Evolutionary conservation across 2,797 vertebrate species (phyloP), one percentile per base, ranked within the genome.

Genomic region (Parambassis ranga): DNA sequence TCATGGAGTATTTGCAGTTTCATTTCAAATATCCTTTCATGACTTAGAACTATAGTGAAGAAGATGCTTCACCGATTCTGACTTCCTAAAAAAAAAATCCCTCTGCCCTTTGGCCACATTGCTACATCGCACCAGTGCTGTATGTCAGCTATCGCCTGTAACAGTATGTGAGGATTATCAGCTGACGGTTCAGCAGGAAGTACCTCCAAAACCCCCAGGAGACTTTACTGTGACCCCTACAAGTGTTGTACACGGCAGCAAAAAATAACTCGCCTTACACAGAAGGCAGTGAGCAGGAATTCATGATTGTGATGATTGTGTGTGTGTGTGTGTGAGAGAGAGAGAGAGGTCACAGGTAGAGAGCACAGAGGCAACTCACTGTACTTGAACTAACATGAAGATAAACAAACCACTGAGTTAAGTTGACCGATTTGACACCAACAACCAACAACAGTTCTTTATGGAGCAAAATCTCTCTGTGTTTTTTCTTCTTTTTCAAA

Each of bases 131-230:
- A 42, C 46, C 46, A 11, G 28, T 56, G 43, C 51, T 52, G 56
- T 20, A 10, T 32, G 50, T 65, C 70, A 58, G 43, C 56, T 48
- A 57, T 61, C 10, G 2, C 35, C 53, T 38, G 23, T 33, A 67
- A 65, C 65, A 75, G 65, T 62, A 19, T 55, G 59, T 59, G 51
- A 71, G 71, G 77, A 85, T 84, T 85, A 83, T 71, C 64, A 65
- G 44, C 53, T 69, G 75, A 74, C 69, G 60, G 43, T 79, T 74
- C 47, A 73, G 76, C 71, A 65, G 51, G 35, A 81, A 47, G 38
- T 39, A 70, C 56, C 39, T 65, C 59, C 20, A 60, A 46, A n/a
- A 30, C 4, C 13, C 47, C 32, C 30, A 10, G 19, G 30, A 71
- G 58, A 66, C 65, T 53, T 51, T n/a, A 56, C 56, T 26, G 31